Conservation (phyloP, 2,113 vertebrate genomes). For the Neogobius melanostomus region DNA sequence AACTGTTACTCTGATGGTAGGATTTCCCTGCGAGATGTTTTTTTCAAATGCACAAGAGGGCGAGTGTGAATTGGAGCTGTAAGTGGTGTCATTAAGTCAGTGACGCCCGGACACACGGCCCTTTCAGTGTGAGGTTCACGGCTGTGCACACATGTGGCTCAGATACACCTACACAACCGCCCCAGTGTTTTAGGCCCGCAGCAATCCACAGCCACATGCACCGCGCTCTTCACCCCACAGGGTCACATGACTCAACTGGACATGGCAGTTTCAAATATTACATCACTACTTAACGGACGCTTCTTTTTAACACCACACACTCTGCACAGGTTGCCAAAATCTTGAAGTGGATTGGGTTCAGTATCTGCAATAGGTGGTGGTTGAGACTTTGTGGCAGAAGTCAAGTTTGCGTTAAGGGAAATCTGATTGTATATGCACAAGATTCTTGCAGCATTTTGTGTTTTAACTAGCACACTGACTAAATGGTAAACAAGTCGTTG, state of each 20-base stretch:
- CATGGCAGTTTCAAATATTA: conserved; percentile 49
- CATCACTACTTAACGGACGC: conserved; percentile 46
- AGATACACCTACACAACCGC: conserved; percentile 67
- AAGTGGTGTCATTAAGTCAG: conserved; percentile 76
- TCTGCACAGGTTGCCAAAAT: background rate
- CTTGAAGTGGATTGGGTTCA: background rate
- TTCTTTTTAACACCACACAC: background rate
- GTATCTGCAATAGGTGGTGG: too few relatives aligned
- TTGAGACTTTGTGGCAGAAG: too few relatives aligned
- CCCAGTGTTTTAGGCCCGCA: conserved; percentile 59
- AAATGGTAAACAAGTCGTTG: too few relatives aligned
- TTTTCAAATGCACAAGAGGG: conserved; percentile 64
- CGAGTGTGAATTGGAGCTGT: conserved; percentile 71
- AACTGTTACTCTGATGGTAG: conserved; percentile 70
- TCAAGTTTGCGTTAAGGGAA: too few relatives aligned
- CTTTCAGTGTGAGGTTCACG: conserved; percentile 64
- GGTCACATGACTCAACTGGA: conserved; percentile 27
- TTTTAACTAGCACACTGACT: background rate
- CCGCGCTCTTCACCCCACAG: conserved; percentile 28
- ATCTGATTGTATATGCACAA: too few relatives aligned
- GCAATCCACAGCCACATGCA: conserved; percentile 25
- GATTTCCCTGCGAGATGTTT: conserved; percentile 58
- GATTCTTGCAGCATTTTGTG: background rate
- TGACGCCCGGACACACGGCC: conserved; percentile 61
- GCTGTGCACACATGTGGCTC: conserved; percentile 63